These are phyloP conservation scores for Ptyas mucosa DNA, from an alignment of 2,113 vertebrate genomes.

Conservation along the genomic window DNA sequence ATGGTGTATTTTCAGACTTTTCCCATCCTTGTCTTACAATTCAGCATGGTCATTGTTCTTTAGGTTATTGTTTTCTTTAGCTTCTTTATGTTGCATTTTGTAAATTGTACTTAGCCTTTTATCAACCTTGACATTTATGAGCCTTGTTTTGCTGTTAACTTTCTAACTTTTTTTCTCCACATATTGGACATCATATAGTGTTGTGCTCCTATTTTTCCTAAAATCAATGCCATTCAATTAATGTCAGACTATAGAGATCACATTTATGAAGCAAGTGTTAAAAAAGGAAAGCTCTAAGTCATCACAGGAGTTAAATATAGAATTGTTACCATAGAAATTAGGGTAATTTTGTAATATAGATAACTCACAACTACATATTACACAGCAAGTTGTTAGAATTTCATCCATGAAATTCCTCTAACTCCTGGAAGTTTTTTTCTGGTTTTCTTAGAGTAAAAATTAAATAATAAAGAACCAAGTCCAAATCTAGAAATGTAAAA, in stretches of 20 bases:
- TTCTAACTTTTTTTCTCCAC: background rate
- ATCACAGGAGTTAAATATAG: background rate
- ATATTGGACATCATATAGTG: conserved; percentile 4
- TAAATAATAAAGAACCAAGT: background rate
- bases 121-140: conserved; percentile 14
- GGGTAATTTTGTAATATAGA: background rate
- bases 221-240: conserved; percentile 28
- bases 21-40: background rate
- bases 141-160: conserved; percentile 16
- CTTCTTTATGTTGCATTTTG: background rate
- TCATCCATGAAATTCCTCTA: background rate
- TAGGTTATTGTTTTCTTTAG: background rate
- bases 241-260: conserved; percentile 18
- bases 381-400: conserved; percentile 16
- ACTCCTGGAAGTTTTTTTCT: background rate
- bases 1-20: background rate
- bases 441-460: background rate
- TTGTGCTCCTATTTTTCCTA: conserved; percentile 21
- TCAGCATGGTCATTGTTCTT: background rate
- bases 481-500: background rate
- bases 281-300: background rate
- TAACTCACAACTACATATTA: background rate
- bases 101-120: conserved; percentile 1
- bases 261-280: conserved; percentile 10
- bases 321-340: conserved; percentile 23